A percentile compares a stretch with the other conserved stretches of the same genome.
Evolutionary conservation across 2,113 vertebrate species (phyloP).

Genomic region (Tachysurus vachellii): DNA sequence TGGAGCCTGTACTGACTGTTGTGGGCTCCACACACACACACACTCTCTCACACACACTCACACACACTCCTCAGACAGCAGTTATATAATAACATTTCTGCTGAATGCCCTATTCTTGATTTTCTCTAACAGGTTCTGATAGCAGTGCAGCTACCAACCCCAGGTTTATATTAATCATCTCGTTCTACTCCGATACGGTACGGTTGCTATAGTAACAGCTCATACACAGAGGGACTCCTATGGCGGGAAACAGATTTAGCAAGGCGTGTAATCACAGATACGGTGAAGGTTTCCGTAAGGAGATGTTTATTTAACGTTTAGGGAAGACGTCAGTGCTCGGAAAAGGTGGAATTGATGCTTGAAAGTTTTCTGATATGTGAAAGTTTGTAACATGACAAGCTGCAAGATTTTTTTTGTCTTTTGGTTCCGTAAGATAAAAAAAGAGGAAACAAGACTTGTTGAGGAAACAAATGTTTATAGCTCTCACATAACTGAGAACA

Average conservation of each 20-base stretch:
- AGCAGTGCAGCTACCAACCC: neutral
- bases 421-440: neutral
- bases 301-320: neutral
- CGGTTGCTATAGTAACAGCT: constrained; percentile 1
- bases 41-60: neutral
- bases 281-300: neutral
- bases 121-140: neutral
- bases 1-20: neutral
- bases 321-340: neutral
- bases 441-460: neutral
- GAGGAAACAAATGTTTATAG: neutral
- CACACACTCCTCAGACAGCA: neutral
- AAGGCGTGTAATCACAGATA: neutral
- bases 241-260: neutral
- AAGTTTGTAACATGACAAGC: too few species aligned
- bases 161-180: neutral
- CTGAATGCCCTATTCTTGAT: neutral
- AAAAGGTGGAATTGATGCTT: neutral
- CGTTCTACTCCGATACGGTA: neutral
- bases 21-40: neutral
- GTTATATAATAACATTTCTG: constrained; percentile 3
- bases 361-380: neutral
- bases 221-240: neutral
- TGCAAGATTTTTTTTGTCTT: neutral
- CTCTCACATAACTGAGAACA: neutral